phyloP scores from a whole-genome alignment of 2,888 invertebrate species.

The Apamea crenata region DNA sequence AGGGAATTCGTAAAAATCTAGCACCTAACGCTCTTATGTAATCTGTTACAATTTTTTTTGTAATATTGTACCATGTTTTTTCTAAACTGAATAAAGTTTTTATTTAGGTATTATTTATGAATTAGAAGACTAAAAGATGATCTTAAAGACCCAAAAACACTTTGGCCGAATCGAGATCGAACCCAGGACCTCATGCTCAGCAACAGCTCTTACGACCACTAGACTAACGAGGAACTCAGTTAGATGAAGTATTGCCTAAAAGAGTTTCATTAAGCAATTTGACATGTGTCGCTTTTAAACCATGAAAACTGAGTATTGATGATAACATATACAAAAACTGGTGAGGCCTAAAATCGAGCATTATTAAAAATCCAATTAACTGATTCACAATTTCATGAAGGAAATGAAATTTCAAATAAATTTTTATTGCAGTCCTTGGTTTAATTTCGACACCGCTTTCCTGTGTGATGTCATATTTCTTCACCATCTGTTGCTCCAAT shows the following conservation, averaged over 20 bases:
- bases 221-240: not conserved
- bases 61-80: too few relatives aligned
- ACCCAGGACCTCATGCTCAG: not conserved
- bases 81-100: too few relatives aligned
- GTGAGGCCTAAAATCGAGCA: conserved; percentile 3
- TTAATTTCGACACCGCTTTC: conserved; percentile 52
- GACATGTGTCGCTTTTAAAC: not conserved
- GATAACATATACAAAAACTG: not conserved
- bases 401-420: conserved; percentile 54
- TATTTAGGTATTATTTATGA: too few relatives aligned
- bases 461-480: conserved; percentile 38
- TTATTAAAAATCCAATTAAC: conserved; percentile 29
- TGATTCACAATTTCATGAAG: conserved; percentile 37
- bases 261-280: not conserved
- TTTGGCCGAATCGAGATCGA: not conserved
- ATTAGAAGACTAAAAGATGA: too few relatives aligned
- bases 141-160: not conserved
- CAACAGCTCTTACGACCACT: too few relatives aligned
- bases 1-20: too few relatives aligned
- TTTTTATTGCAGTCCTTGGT: conserved; percentile 54
- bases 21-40: too few relatives aligned
- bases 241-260: not conserved
- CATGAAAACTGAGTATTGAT: not conserved
- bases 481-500: conserved; percentile 59
- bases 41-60: too few relatives aligned